Percentiles rank a stretch among this genome's conserved stretches.
phyloP scores from a whole-genome alignment of 2,113 vertebrate genomes.

The Nanorana parkeri region DNA sequence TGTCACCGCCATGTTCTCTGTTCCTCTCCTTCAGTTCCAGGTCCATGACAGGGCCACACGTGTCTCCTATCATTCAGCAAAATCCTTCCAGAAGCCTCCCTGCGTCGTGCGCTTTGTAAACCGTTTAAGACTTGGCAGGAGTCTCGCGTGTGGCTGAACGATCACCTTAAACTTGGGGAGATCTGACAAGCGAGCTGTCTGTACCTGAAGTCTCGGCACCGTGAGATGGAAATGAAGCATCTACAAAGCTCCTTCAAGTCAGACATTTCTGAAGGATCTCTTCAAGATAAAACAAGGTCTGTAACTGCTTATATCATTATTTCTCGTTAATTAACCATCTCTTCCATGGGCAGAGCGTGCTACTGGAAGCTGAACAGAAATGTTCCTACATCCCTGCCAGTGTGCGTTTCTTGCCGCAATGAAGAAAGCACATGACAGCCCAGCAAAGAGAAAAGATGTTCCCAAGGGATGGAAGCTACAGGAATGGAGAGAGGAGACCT shows the following conservation, averaged over 20 bases:
- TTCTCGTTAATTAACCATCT: constrained; percentile 22
- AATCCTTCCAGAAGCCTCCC: background rate
- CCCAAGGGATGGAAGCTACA: background rate
- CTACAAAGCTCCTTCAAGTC: constrained; percentile 22
- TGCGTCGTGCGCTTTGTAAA: background rate
- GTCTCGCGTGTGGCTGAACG: background rate
- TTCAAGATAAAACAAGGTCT: constrained; percentile 14
- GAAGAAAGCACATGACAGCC: too few species aligned
- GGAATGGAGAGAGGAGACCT: background rate
- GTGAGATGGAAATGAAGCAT: background rate
- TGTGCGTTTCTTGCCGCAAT: background rate
- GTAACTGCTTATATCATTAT: background rate
- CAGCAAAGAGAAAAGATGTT: background rate
- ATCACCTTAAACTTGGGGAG: background rate
- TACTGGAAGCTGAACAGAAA: background rate
- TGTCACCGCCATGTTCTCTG: too few species aligned
- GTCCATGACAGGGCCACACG: background rate
- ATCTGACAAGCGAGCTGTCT: background rate
- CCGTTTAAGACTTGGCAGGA: background rate
- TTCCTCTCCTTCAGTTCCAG: background rate
- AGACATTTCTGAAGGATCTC: constrained; percentile 12
- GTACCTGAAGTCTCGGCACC: background rate
- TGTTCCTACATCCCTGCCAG: constrained; percentile 7
- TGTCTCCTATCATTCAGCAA: background rate
- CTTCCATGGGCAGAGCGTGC: background rate